These are phyloP conservation scores for Prunella strophiata DNA, from an alignment of 2,797 vertebrate genomes.

Conservation along the genomic window DNA sequence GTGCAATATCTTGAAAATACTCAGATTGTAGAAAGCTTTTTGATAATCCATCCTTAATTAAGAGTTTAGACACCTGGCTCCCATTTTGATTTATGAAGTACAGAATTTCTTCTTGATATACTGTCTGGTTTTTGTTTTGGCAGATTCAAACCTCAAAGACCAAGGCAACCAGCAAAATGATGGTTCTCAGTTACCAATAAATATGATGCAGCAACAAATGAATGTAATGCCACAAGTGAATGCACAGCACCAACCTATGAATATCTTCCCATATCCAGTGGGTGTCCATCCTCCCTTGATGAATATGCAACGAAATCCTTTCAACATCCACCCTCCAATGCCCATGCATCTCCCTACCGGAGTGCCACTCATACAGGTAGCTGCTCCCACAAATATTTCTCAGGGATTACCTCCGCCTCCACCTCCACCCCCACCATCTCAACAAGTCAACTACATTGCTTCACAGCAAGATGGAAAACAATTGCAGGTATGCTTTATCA, in stretches of 20 bases:
- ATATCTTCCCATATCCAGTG: conserved; percentile 85
- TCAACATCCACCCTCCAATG: conserved; percentile 84
- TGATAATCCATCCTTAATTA: background rate
- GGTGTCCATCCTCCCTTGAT: conserved; percentile 82
- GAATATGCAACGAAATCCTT: conserved; percentile 86
- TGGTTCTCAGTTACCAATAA: conserved; percentile 82
- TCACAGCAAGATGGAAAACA: conserved; percentile 85
- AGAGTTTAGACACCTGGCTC: background rate
- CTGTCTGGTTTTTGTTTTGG: conserved; percentile 33
- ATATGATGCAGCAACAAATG: conserved; percentile 84
- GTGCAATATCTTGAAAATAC: background rate
- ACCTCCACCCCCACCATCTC: conserved; percentile 93
- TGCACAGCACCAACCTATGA: conserved; percentile 78
- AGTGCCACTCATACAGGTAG: conserved; percentile 88
- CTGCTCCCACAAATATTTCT: conserved; percentile 81
- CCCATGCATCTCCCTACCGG: conserved; percentile 89
- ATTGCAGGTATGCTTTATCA: conserved; percentile 83
- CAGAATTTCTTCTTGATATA: background rate
- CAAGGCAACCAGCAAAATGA: conserved; percentile 82
- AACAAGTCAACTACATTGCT: conserved; percentile 84
- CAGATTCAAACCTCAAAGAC: conserved; percentile 87
- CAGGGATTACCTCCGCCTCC: conserved; percentile 94
- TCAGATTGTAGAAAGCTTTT: background rate
- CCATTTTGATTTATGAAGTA: background rate
- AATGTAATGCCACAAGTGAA: conserved; percentile 79